Conservation (phyloP, 2,888 invertebrate genomes). For the Rhogogaster chlorosoma region DNA sequence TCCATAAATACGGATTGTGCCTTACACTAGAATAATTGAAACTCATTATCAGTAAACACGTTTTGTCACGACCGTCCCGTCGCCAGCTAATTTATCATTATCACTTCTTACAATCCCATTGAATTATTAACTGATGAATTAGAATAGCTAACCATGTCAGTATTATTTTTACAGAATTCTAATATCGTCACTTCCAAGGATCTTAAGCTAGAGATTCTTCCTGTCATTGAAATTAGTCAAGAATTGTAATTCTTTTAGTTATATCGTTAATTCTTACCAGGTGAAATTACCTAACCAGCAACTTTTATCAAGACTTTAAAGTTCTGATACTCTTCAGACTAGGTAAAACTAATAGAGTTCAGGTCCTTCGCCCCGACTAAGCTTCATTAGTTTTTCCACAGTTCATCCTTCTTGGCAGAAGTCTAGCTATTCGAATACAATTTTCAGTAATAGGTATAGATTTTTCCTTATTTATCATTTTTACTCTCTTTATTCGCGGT, state of each 20-base stretch:
- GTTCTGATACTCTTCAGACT: slow-evolving; percentile 1
- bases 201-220: neutral
- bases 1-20: slow-evolving; percentile 42
- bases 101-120: neutral
- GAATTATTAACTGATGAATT: neutral
- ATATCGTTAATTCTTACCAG: neutral
- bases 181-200: neutral
- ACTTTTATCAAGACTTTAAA: slow-evolving; percentile 23
- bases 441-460: neutral
- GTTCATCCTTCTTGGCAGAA: neutral
- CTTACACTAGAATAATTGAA: slow-evolving; percentile 20
- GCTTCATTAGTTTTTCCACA: neutral
- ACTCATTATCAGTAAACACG: slow-evolving; percentile 30
- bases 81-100: neutral
- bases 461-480: neutral
- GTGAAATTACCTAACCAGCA: neutral
- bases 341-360: neutral
- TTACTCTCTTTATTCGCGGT: neutral
- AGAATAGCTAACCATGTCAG: neutral
- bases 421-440: neutral
- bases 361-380: neutral
- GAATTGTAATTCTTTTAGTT: neutral
- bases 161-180: neutral
- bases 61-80: neutral
- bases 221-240: neutral